phyloP scores from a whole-genome alignment of 2,888 invertebrate genomes.

The Steinernema scapterisci region DNA sequence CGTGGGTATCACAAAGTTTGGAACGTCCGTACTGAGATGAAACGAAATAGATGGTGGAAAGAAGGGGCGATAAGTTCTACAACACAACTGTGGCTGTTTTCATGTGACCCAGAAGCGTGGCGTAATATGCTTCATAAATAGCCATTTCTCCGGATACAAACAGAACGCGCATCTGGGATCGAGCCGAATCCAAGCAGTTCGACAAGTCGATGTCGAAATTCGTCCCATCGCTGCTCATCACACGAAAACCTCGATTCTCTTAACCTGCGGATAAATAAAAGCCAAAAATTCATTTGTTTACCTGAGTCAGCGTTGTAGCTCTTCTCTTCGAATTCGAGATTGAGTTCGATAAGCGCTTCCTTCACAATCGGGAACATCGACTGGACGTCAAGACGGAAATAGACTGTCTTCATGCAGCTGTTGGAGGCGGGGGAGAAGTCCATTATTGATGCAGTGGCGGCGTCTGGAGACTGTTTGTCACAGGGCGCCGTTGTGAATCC shows the following conservation, averaged over 20 bases:
- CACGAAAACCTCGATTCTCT: slow-evolving; percentile 10
- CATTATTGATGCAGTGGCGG: slow-evolving; percentile 1
- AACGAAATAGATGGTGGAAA: neutral
- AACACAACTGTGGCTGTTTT: neutral
- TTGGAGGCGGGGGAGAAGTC: slow-evolving; percentile 22
- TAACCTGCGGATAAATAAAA: neutral
- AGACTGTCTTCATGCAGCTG: slow-evolving; percentile 23
- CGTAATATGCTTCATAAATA: slow-evolving; percentile 3
- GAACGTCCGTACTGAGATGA: too few species aligned
- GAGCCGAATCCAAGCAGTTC: slow-evolving; percentile 21
- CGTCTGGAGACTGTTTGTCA: slow-evolving; percentile 17
- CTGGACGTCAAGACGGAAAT: neutral
- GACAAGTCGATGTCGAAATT: slow-evolving; percentile 12
- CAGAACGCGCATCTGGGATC: slow-evolving; percentile 23
- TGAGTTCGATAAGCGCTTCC: neutral
- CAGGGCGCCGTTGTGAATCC: slow-evolving; percentile 50
- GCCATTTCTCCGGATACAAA: slow-evolving; percentile 14
- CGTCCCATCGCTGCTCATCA: neutral
- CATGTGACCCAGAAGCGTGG: slow-evolving; percentile 16
- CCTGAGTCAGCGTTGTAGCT: slow-evolving; percentile 26
- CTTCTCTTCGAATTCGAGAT: slow-evolving; percentile 3
- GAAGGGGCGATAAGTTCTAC: neutral
- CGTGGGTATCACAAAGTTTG: neutral
- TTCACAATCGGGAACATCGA: neutral
- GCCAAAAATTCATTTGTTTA: neutral